Evolutionary conservation across 2,888 invertebrate species (phyloP).

Genomic region (Macaria notata): DNA sequence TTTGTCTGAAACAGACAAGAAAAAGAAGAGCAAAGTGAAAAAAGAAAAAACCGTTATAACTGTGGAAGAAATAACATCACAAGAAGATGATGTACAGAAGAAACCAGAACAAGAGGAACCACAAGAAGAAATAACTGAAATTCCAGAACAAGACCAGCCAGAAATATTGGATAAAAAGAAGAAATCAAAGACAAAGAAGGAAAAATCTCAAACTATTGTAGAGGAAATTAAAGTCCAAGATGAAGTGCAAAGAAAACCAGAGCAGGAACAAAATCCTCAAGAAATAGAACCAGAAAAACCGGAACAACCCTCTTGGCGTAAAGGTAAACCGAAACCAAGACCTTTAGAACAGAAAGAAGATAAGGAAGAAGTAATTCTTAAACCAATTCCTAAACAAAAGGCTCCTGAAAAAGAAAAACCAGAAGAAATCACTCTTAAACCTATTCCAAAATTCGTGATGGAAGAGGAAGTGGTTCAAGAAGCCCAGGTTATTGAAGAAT

Average conservation of each 20-base stretch:
- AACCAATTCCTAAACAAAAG: conserved; percentile 60
- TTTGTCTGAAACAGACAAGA: not conserved
- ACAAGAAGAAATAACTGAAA: conserved; percentile 43
- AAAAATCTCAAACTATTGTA: too few relatives aligned
- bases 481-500: not conserved
- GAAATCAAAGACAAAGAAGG: not conserved
- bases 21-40: too few relatives aligned
- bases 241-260: not conserved
- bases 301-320: conserved; percentile 46
- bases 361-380: conserved; percentile 61
- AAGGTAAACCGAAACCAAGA: conserved; percentile 50
- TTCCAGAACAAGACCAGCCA: conserved; percentile 47
- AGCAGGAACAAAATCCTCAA: not conserved
- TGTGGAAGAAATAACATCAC: too few relatives aligned
- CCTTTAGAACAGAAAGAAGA: conserved; percentile 48
- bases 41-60: too few relatives aligned
- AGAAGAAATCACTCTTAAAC: conserved; percentile 66
- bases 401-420: conserved; percentile 73
- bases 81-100: too few relatives aligned
- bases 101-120: not conserved
- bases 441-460: conserved; percentile 45
- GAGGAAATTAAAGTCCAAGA: not conserved
- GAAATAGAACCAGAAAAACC: conserved; percentile 45
- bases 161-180: conserved; percentile 55
- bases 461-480: conserved; percentile 44